Evolutionary conservation across 2,113 vertebrate species (phyloP), one percentile per base, ranked within the genome.

Genomic region (Odocoileus virginianus): DNA sequence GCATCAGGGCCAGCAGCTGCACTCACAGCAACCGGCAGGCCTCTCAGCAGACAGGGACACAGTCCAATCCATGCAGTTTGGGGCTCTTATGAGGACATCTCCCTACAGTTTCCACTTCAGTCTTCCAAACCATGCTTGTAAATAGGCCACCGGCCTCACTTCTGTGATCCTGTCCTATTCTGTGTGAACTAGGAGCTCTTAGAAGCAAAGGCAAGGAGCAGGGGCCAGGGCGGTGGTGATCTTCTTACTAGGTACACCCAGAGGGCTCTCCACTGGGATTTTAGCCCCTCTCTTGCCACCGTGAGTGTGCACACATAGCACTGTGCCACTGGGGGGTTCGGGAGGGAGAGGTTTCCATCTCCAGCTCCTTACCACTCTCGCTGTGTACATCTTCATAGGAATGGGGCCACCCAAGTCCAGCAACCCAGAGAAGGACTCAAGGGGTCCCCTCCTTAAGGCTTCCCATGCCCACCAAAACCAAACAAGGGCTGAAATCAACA

Each of bases 341-440:
- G 61, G 87, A 97, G 88, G 96, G 97, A 94, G 97, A 98, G 61
- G 54, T 28, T 98, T 98, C 98, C 90, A 60, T 94, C 94, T 90
- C 91, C 64, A 97, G 89, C 88, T 95, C 93, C 45, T 95, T 58
- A 87, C 45, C 19, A 54, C n/a, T 57, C 94, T 96, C 40, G 57
- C 52, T 2, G 52, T 15, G 2, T 21, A 1, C 23, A 43, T 95
- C 87, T 67, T 89, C 45, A 1, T 55, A 96, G 57, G 90, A 93
- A 54, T 15, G 85, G 47, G 3, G 64, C 10, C 11, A 27, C 5
- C 61, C 3, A 8, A 5, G n/a, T 43, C 92, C 78, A 43, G 74
- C 82, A 43, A 14, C 4, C 21, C 4, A 0, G 2, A 2, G 12
- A 33, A 40, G 21, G 28, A 16, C 52, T 8, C 58, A 60, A 19